Evolutionary conservation across 2,113 vertebrate genomes (phyloP).

Genomic region (Tympanuchus pallidicinctus): DNA sequence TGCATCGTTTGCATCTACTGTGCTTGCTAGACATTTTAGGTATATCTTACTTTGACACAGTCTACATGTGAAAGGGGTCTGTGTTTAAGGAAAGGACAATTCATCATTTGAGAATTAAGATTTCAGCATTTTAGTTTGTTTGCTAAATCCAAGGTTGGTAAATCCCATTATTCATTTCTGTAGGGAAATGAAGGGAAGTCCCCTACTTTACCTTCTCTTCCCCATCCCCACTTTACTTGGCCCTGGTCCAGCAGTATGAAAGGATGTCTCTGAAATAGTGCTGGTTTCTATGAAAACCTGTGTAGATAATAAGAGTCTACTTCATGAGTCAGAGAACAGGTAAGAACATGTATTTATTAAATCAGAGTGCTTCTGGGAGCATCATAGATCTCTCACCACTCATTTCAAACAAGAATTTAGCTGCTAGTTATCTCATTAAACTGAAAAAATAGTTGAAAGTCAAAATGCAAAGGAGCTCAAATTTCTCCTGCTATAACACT

Average conservation of each 20-base stretch:
- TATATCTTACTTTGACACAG: not conserved
- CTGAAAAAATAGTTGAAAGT: not conserved
- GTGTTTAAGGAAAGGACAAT: not conserved
- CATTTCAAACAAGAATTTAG: not conserved
- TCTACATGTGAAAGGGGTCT: not conserved
- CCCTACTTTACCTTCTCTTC: not conserved
- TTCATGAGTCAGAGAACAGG: constrained; percentile 26
- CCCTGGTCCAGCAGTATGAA: not conserved
- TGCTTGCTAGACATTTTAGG: not conserved
- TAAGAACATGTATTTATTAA: constrained; percentile 24
- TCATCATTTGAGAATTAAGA: not conserved
- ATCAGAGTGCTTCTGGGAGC: not conserved
- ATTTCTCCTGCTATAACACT: not conserved
- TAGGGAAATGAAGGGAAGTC: not conserved
- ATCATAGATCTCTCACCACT: not conserved
- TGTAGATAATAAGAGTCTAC: not conserved
- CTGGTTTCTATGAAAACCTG: not conserved
- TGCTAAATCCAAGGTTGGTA: not conserved
- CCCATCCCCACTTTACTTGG: not conserved
- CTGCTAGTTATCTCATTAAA: not conserved
- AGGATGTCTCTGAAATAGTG: not conserved
- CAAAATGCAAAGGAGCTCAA: not conserved
- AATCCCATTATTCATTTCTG: not conserved
- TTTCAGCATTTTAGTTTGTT: not conserved
- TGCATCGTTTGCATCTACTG: not conserved